Evolutionary conservation across 2,797 vertebrate species (phyloP).

Genomic region (Semotilus atromaculatus): DNA sequence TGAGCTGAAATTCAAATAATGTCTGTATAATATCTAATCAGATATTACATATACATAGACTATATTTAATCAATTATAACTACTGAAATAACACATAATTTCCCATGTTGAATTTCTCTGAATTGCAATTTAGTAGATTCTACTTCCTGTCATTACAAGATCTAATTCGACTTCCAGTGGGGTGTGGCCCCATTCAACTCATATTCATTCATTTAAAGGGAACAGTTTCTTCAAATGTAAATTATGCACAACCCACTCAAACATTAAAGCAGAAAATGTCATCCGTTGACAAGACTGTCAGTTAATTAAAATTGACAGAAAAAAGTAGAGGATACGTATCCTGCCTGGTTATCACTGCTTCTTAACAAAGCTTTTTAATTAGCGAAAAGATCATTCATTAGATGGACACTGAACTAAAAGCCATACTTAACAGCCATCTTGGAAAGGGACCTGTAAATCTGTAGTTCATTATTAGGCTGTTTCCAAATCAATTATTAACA

Average conservation of each 20-base stretch:
- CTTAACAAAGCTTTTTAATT: conserved; percentile 75
- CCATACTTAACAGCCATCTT: conserved; percentile 70
- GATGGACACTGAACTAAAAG: conserved; percentile 75
- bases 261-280: neutral
- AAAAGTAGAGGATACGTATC: neutral
- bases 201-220: neutral
- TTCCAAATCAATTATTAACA: conserved; percentile 86
- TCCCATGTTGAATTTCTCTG: neutral
- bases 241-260: neutral
- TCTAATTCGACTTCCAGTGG: neutral
- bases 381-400: conserved; percentile 67
- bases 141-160: neutral
- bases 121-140: neutral
- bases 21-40: no score
- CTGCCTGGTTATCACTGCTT: neutral
- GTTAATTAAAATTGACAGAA: neutral
- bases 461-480: conserved; percentile 80
- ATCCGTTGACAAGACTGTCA: neutral
- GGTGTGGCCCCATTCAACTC: neutral
- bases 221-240: neutral
- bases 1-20: neutral
- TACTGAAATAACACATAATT: neutral
- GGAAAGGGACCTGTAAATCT: conserved; percentile 74
- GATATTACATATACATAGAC: neutral
- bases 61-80: neutral